Conservation (phyloP, 2,797 vertebrate species). For the Peromyscus nudipes region DNA sequence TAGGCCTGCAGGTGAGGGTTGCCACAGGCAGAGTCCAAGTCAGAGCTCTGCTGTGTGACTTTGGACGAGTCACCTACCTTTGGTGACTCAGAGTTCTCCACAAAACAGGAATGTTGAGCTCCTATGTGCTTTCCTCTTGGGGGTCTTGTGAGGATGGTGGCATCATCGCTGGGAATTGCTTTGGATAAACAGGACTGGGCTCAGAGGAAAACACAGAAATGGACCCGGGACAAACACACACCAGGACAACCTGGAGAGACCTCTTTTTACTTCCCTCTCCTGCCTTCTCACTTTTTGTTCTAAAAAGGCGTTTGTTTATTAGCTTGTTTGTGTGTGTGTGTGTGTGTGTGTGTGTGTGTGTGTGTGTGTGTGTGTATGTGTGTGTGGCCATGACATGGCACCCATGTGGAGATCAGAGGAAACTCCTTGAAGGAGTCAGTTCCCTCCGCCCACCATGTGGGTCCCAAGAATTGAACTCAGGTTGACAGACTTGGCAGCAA, state of each 20-base stretch:
- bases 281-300: not conserved
- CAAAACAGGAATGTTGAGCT: too few relatives aligned
- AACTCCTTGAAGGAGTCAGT: not conserved
- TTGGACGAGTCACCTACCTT: not conserved
- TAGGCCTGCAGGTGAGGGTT: not conserved
- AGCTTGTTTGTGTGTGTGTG: not conserved
- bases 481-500: not conserved
- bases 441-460: not conserved
- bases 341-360: not conserved
- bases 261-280: not conserved
- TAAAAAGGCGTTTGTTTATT: not conserved
- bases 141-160: not conserved
- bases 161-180: not conserved
- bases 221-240: not conserved
- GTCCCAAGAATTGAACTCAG: not conserved
- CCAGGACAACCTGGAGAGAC: conserved; percentile 14
- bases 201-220: not conserved
- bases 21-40: not conserved
- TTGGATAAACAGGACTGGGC: not conserved
- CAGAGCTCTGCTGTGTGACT: not conserved
- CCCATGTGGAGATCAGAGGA: not conserved
- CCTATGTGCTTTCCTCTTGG: not conserved
- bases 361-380: not conserved
- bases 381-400: too few relatives aligned
- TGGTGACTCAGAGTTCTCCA: not conserved